A percentile compares a stretch with the other conserved stretches of the same genome.
Conservation (phyloP, 2,797 vertebrate species). For the Gouania willdenowi region DNA sequence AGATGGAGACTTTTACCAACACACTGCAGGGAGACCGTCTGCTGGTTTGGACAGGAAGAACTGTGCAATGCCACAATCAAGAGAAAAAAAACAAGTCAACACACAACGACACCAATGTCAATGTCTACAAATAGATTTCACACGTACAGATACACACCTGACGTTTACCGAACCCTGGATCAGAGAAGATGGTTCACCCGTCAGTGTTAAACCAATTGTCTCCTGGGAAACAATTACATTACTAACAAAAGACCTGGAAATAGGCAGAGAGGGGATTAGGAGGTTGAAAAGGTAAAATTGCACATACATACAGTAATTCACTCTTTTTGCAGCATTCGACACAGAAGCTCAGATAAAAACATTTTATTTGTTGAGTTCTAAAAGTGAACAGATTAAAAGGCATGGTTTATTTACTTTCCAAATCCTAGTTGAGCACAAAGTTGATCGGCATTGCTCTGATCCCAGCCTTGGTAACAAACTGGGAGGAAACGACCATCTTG, state of each 20-base stretch:
- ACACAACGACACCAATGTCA: not conserved
- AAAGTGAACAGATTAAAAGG: too few relatives aligned
- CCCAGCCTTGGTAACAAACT: conserved; percentile 78
- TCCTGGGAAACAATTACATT: conserved; percentile 3
- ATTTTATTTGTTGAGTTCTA: too few relatives aligned
- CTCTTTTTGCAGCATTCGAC: too few relatives aligned
- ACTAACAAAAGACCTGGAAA: conserved; percentile 41
- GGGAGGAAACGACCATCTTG: conserved; percentile 79
- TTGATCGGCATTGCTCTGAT: conserved; percentile 62
- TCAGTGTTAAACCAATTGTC: conserved; percentile 35
- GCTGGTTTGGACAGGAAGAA: conserved; percentile 69
- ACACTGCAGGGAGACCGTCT: conserved; percentile 82
- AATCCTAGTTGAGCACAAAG: conserved; percentile 85
- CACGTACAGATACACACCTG: conserved; percentile 45
- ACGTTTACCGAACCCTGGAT: conserved; percentile 55
- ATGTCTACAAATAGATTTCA: not conserved
- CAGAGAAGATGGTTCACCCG: not conserved
- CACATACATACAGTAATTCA: conserved; percentile 11
- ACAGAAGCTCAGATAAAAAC: too few relatives aligned
- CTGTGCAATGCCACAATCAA: conserved; percentile 58
- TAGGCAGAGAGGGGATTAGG: conserved; percentile 5
- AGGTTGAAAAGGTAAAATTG: not conserved
- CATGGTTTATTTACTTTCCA: conserved; percentile 72
- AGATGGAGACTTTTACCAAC: conserved; percentile 78
- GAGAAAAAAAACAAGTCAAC: conserved; percentile 9